Conservation (phyloP, 1,140 invertebrate genomes). For the Copidosoma floridanum region DNA sequence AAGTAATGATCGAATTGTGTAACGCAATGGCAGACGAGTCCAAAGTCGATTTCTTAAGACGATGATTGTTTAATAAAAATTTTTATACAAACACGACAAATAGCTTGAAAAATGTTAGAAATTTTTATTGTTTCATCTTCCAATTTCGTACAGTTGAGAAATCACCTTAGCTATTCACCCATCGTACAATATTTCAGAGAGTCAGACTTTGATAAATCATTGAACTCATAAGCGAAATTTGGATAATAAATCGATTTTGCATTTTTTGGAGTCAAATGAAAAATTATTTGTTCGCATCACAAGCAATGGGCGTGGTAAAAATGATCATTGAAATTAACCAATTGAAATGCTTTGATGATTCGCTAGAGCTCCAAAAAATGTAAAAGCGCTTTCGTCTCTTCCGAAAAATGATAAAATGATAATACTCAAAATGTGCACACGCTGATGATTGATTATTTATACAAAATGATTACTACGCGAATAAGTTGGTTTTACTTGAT, state of each 20-base stretch:
- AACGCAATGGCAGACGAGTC: too few species aligned
- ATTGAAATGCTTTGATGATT: too few species aligned
- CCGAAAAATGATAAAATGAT: conserved; percentile 10
- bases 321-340: too few species aligned
- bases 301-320: too few species aligned
- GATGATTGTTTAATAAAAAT: not conserved
- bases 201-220: conserved; percentile 1
- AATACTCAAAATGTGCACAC: conserved; percentile 24
- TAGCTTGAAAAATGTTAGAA: conserved; percentile 11
- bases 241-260: too few species aligned
- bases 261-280: not conserved
- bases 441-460: conserved; percentile 13
- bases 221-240: conserved; percentile 1
- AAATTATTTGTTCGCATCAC: too few species aligned
- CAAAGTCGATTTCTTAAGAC: conserved; percentile 5
- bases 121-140: conserved; percentile 20
- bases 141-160: conserved; percentile 2
- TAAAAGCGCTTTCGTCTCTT: conserved; percentile 18
- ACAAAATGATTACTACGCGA: too few species aligned
- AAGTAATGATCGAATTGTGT: conserved; percentile 2
- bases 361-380: conserved; percentile 5
- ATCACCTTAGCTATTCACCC: not conserved
- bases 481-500: conserved; percentile 1
- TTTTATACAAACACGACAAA: conserved; percentile 19
- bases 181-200: conserved; percentile 3